phyloP scores from a whole-genome alignment of 2,888 invertebrate genomes.

The Parapristionchus giblindavisi region DNA sequence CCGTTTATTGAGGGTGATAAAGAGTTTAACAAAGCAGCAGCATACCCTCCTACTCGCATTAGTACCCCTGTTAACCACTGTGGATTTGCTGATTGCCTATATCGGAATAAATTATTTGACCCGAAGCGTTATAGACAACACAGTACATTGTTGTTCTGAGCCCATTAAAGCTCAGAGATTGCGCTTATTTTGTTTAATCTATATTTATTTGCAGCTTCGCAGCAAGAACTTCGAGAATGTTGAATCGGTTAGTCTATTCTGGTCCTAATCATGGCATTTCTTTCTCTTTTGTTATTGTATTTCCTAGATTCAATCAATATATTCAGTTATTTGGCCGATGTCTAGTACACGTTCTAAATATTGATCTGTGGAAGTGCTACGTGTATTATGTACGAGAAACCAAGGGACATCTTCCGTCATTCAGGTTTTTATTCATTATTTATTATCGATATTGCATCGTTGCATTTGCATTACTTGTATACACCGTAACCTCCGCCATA shows the following conservation, averaged over 20 bases:
- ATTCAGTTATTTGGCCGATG: slow-evolving; percentile 91
- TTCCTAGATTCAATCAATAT: neutral
- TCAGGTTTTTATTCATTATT: slow-evolving; percentile 78
- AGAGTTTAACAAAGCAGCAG: too few species aligned
- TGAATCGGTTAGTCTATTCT: slow-evolving; percentile 84
- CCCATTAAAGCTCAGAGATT: too few species aligned
- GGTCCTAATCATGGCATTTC: neutral
- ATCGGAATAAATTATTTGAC: too few species aligned
- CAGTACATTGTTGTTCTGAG: too few species aligned
- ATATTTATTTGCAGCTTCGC: slow-evolving; percentile 83
- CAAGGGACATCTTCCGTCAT: slow-evolving; percentile 88
- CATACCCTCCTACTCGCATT: too few species aligned
- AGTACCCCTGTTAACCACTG: too few species aligned
- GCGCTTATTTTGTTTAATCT: too few species aligned
- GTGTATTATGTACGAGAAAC: slow-evolving; percentile 97
- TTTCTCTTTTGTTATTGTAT: neutral
- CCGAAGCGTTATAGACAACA: too few species aligned
- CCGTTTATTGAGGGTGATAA: too few species aligned
- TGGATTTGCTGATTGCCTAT: too few species aligned
- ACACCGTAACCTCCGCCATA: too few species aligned
- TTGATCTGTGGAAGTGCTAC: slow-evolving; percentile 97
- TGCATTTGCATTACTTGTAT: neutral
- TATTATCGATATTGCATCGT: too few species aligned
- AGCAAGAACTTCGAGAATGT: slow-evolving; percentile 96
- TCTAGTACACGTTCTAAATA: slow-evolving; percentile 96